Evolutionary conservation across 1,140 invertebrate genomes (phyloP).

Genomic region (Lepidurus arcticus): DNA sequence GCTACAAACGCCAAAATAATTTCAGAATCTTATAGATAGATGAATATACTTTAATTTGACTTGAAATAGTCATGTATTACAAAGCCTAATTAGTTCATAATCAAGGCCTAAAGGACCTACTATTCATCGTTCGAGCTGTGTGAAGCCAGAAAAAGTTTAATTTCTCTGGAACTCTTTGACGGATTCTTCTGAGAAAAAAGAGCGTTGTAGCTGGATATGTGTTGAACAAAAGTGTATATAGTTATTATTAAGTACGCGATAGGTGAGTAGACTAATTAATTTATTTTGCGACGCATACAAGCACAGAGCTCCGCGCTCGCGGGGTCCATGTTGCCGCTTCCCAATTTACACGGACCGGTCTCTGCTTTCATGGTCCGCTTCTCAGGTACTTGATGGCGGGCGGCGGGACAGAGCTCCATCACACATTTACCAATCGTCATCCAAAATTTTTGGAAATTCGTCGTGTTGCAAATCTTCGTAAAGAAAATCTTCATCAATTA

Average conservation of each 20-base stretch:
- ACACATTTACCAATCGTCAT: neutral
- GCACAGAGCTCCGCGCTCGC: slow-evolving; percentile 6
- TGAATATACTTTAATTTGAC: neutral
- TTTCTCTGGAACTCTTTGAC: neutral
- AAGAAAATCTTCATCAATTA: neutral
- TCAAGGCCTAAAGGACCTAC: neutral
- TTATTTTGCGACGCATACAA: slow-evolving; percentile 19
- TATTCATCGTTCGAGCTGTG: neutral
- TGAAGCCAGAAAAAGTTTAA: neutral
- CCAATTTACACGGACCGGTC: slow-evolving; percentile 14
- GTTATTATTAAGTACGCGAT: neutral
- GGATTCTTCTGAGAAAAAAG: neutral
- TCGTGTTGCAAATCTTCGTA: neutral
- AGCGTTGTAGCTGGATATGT: neutral
- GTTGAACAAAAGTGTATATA: neutral
- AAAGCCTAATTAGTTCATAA: neutral
- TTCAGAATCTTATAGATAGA: neutral
- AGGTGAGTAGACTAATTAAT: slow-evolving; percentile 7
- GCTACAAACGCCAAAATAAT: neutral
- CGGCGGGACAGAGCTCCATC: neutral
- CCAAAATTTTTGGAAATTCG: neutral
- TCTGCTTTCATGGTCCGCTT: slow-evolving; percentile 10
- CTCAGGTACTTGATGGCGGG: neutral
- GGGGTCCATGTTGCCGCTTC: slow-evolving; percentile 20
- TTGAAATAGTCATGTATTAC: neutral